Evolutionary conservation across 2,888 invertebrate genomes (phyloP), one percentile per base, ranked within the genome.

Genomic region (Drosophila paramelanica): DNA sequence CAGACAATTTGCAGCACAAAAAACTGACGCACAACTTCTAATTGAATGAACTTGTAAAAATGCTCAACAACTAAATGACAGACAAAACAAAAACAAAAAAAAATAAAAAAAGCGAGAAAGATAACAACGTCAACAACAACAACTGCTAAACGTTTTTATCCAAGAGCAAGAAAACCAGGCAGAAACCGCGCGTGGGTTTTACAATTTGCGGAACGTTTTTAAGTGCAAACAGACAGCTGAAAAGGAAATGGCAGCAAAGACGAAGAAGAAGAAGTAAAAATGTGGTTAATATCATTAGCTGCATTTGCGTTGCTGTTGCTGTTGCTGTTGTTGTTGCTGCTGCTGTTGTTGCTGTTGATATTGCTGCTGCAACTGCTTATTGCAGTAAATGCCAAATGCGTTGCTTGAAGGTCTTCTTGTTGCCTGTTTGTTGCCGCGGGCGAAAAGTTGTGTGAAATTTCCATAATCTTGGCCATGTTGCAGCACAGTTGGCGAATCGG

Each of bases 11-110:
- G 62, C 17, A 41, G 55, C 20, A 27, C 25, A 14, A 33, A 77
- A 67, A 74, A 75, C 59, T 68, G 68, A 75, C 62, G 77, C 77
- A 69, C 70, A 80, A 76, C 60, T 75, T 64, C 79, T 87, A 84
- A 84, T 87, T 84, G 81, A 84, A 87, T 83, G 84, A 87, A 87
- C 84, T 87, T 87, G 87, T 84, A 79, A 75, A 84, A 84, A 81
- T 79, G 67, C 77, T 67, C 57, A 75, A 75, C 79, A 79, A 50
- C 68, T 69, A 77, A 87, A 79, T 71, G 71, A 77, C 74, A 70
- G 45, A 13, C 7, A 33, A 43, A 33, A 38, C 1, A 11, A 51
- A 41, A 41, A 20, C 17, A 41, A 43, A 25, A 27, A 25, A 42
- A 14, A 31, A 17, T 2, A 41, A 1, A n/a, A 27, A 10, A 25